phyloP scores from a whole-genome alignment of 1,140 invertebrate genomes.

The Stegodyphus mimosarum region DNA sequence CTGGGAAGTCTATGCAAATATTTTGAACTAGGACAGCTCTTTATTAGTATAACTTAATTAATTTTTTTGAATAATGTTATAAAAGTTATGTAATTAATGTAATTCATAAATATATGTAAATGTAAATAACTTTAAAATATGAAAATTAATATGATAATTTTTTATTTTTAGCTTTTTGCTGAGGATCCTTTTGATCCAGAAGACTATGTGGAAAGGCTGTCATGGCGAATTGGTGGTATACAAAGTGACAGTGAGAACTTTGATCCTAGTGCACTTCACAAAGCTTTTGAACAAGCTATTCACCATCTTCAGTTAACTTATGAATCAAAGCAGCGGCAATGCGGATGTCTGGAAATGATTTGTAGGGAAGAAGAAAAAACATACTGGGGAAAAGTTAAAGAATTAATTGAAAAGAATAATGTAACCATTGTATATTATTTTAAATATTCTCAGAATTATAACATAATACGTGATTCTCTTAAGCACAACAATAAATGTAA shows the following conservation, averaged over 20 bases:
- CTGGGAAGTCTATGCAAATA: too few species aligned
- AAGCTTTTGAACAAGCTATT: slow-evolving; percentile 92
- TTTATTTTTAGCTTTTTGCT: slow-evolving; percentile 25
- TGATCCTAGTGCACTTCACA: slow-evolving; percentile 76
- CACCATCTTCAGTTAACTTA: slow-evolving; percentile 68
- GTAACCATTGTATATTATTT: slow-evolving; percentile 67
- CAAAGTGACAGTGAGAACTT: slow-evolving; percentile 76
- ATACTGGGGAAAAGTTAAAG: slow-evolving; percentile 83
- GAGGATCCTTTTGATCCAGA: slow-evolving; percentile 95
- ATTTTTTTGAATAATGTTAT: too few species aligned
- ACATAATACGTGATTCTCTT: too few species aligned
- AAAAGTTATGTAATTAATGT: background rate
- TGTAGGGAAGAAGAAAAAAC: slow-evolving; percentile 88
- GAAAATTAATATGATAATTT: background rate
- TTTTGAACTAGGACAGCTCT: too few species aligned
- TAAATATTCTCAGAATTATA: too few species aligned
- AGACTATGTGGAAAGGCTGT: slow-evolving; percentile 96
- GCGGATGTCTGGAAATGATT: slow-evolving; percentile 83
- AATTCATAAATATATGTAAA: background rate
- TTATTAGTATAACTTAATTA: too few species aligned
- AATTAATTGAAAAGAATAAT: slow-evolving; percentile 89
- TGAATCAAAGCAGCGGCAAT: slow-evolving; percentile 76
- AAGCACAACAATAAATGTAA: too few species aligned
- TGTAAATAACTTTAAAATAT: too few species aligned
- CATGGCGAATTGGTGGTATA: slow-evolving; percentile 90